Evolutionary conservation across 1,140 invertebrate species (phyloP).

Genomic region (Drosophila pectinifera): DNA sequence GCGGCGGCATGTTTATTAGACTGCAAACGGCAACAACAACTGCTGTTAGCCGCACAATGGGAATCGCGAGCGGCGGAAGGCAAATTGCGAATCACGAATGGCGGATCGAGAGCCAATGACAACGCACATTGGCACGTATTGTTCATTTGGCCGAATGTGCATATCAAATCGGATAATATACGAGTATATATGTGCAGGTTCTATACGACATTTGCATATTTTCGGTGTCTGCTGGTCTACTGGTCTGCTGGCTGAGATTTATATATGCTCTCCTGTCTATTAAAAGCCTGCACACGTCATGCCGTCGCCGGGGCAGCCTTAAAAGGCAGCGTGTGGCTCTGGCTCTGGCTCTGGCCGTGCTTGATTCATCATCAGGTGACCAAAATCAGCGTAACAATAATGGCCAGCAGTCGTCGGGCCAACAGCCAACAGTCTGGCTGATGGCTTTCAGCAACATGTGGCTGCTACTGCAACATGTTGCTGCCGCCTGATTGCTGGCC

Average conservation of each 20-base stretch:
- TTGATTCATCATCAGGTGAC: conserved; percentile 68
- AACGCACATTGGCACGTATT: conserved; percentile 56
- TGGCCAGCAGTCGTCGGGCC: conserved; percentile 38
- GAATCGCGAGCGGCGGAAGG: conserved; percentile 12
- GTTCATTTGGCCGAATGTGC: conserved; percentile 38
- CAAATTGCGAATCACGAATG: conserved; percentile 12
- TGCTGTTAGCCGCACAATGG: conserved; percentile 53
- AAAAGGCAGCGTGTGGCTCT: conserved; percentile 49
- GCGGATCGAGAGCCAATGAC: conserved; percentile 49
- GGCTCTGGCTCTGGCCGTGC: background rate
- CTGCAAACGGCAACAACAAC: conserved; percentile 45
- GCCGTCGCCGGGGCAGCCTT: conserved; percentile 52
- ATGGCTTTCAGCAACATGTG: conserved; percentile 36
- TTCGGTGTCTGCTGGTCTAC: conserved; percentile 43
- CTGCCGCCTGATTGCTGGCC: background rate
- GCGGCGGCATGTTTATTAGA: conserved; percentile 71
- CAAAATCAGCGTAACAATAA: conserved; percentile 46
- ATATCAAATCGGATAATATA: conserved; percentile 36
- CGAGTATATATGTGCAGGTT: conserved; percentile 5
- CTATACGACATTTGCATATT: conserved; percentile 43
- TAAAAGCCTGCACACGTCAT: conserved; percentile 61
- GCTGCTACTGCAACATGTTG: conserved; percentile 55
- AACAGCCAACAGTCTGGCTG: conserved; percentile 12
- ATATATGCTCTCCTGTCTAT: conserved; percentile 52
- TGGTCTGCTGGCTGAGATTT: conserved; percentile 28